These are phyloP conservation scores for Drosophila repleta DNA, from an alignment of 1,140 invertebrate genomes.

Conservation along the genomic window DNA sequence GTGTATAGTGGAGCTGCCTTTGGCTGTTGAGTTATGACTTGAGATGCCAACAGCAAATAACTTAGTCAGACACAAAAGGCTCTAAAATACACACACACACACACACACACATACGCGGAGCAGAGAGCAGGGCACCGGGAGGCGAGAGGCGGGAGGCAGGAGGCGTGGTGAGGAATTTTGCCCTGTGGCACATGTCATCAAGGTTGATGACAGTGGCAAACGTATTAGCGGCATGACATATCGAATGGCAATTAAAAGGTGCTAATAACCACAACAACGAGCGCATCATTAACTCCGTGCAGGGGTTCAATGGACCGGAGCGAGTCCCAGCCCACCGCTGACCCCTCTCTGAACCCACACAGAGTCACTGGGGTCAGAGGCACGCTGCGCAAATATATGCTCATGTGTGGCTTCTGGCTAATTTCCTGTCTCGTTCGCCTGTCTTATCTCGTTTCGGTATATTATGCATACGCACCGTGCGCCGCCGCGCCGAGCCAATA, in stretches of 20 bases:
- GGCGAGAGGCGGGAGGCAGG: background rate
- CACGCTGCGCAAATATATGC: constrained; percentile 23
- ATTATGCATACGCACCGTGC: constrained; percentile 75
- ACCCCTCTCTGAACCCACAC: constrained; percentile 1
- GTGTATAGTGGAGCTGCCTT: background rate
- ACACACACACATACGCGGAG: background rate
- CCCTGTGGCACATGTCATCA: constrained; percentile 19
- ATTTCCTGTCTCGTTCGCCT: constrained; percentile 76
- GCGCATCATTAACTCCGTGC: constrained; percentile 54
- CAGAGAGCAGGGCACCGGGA: background rate
- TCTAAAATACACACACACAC: constrained; percentile 61
- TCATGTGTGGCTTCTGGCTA: constrained; percentile 31
- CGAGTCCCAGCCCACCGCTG: background rate
- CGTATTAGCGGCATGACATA: constrained; percentile 50
- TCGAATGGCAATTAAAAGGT: constrained; percentile 78
- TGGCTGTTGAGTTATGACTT: constrained; percentile 65
- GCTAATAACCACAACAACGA: constrained; percentile 42
- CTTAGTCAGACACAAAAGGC: constrained; percentile 78
- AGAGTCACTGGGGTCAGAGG: constrained; percentile 4
- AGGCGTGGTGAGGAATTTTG: constrained; percentile 2
- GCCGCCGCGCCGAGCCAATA: constrained; percentile 46
- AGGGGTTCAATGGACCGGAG: constrained; percentile 47
- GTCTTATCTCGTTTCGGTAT: constrained; percentile 73
- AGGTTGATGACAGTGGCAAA: constrained; percentile 71
- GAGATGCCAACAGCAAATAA: constrained; percentile 68